Evolutionary conservation across 2,888 invertebrate genomes (phyloP), one percentile per base, ranked within the genome.

Genomic region (Petrolisthes cinctipes): DNA sequence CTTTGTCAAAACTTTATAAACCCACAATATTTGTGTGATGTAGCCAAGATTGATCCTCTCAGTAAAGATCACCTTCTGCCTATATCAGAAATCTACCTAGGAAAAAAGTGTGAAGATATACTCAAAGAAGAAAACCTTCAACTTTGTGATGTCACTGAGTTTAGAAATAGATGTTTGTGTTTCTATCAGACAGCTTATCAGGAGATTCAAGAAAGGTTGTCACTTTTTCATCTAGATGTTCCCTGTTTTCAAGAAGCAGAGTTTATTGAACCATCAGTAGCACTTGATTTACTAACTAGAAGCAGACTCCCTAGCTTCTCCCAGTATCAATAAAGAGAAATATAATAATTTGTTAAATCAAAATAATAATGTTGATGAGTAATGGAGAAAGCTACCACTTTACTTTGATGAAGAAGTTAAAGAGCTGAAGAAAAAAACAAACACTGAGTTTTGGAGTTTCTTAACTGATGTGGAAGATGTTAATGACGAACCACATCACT

Each of bases 21-120:
- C 53, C 78, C 78, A 78, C 5, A 78, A 78, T 78, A 78, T 78
- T 78, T 78, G 78, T 78, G 80, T 57, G 80, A 80, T 56, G 80
- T 80, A 57, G 20, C 80, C 80, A 80, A 7, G 61, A 80, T 61
- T 80, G 80, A 57, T 1, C 80, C 80, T 57, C 57, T 57, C 5
- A 80, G 23, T 80, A 57, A 57, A 57, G 61, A 80, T 80, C 80
- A 80, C 23, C 5, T 78, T 20, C 61, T 56, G 5, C 56, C 20
- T 57, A 20, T 7, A 61, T 80, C 61, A 57, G 61, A 61, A 11
- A 23, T 80, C 80, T 37, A 61, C 4, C 57, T 80, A 80, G 80
- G 80, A 37, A 23, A 78, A 78, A 23, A 23, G 53, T 78, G 78
- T 78, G 51, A 78, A 9, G 53, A 78, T 23, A 78, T 51, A 53